Evolutionary conservation across 2,797 vertebrate species (phyloP).

Genomic region (Clarias laeviceps): DNA sequence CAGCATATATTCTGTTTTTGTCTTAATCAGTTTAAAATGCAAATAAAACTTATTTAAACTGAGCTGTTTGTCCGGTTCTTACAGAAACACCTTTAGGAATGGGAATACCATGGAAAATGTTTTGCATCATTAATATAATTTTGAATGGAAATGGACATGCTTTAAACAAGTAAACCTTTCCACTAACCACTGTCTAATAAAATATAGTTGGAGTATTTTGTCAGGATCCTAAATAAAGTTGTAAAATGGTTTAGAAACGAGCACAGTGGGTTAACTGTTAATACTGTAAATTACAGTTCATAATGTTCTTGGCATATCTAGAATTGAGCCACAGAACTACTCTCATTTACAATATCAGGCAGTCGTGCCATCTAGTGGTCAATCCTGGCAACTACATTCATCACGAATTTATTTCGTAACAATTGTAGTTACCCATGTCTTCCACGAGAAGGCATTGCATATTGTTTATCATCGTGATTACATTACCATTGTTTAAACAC

Average conservation of each 20-base stretch:
- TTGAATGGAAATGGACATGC: neutral
- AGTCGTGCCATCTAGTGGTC: neutral
- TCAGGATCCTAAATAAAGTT: neutral
- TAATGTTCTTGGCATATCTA: neutral
- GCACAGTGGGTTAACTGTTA: neutral
- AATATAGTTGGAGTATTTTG: neutral
- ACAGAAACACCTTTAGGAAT: neutral
- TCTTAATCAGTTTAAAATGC: constrained; percentile 52
- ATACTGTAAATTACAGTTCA: neutral
- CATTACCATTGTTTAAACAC: neutral
- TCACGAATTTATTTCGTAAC: neutral
- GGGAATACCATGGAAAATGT: neutral
- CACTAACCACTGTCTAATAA: neutral
- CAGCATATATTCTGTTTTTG: constrained; percentile 58
- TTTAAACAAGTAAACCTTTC: neutral
- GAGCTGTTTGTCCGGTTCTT: neutral
- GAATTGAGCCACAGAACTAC: neutral
- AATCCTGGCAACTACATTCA: neutral
- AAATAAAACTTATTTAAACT: constrained; percentile 46
- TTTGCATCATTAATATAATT: neutral
- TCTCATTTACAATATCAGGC: neutral
- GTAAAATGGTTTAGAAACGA: neutral
- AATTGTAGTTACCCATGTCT: neutral
- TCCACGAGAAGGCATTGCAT: neutral
- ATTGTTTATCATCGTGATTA: neutral